Evolutionary conservation across 2,797 vertebrate species (phyloP).

Genomic region (Brotula barbata): DNA sequence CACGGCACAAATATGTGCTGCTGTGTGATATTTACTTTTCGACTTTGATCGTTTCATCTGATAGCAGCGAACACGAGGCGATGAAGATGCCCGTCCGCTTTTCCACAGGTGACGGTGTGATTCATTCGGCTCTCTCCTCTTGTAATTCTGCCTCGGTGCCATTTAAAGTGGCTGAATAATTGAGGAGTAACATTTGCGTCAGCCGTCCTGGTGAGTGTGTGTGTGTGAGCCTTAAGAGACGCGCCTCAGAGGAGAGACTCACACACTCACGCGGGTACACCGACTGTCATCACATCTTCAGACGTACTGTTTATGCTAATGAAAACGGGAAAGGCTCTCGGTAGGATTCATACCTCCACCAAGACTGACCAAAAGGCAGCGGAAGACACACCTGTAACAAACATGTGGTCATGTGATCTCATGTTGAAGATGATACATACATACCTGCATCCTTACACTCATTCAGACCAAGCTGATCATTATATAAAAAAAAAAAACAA

Average conservation of each 20-base stretch:
- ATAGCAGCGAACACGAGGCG: slow-evolving; percentile 9
- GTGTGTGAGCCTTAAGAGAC: slow-evolving; percentile 23
- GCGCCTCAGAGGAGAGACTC: neutral
- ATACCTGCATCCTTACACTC: too few relatives aligned
- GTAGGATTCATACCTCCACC: too few relatives aligned
- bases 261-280: slow-evolving; percentile 35
- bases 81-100: neutral
- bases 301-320: neutral
- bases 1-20: slow-evolving; percentile 50
- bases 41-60: slow-evolving; percentile 27
- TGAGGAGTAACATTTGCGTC: slow-evolving; percentile 75
- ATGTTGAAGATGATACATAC: too few relatives aligned
- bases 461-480: too few relatives aligned
- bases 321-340: neutral
- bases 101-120: slow-evolving; percentile 6
- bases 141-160: slow-evolving; percentile 52
- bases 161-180: slow-evolving; percentile 77
- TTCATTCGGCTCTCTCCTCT: slow-evolving; percentile 31
- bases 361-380: too few relatives aligned
- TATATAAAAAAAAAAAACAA: too few relatives aligned
- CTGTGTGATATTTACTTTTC: slow-evolving; percentile 38
- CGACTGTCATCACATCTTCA: slow-evolving; percentile 12
- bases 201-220: slow-evolving; percentile 59
- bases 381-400: too few relatives aligned
- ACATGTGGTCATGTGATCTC: too few relatives aligned